phyloP scores from a whole-genome alignment of 2,113 vertebrate species.

The Saimiri boliviensis region DNA sequence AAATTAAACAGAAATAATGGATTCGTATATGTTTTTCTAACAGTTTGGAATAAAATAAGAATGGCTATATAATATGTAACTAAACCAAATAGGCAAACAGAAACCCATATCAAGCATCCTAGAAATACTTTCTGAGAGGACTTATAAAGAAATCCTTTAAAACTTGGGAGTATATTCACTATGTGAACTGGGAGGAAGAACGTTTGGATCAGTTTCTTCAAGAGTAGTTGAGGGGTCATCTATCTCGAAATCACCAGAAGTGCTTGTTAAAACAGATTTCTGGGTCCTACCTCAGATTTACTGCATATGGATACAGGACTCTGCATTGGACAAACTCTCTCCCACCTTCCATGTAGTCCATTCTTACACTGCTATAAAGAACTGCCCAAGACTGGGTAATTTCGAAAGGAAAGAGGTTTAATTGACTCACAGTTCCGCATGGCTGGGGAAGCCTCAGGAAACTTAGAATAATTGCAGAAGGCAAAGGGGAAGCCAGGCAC shows the following conservation, averaged over 20 bases:
- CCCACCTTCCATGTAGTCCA: no score
- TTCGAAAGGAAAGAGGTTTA: no score
- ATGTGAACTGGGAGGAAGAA: background rate
- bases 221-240: background rate
- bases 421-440: no score
- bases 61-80: background rate
- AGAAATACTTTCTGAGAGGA: background rate
- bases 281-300: background rate
- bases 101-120: background rate
- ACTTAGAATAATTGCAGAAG: no score
- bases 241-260: background rate
- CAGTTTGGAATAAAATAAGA: background rate
- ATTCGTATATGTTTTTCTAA: background rate
- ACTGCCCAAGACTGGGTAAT: no score
- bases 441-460: no score
- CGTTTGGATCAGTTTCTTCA: background rate
- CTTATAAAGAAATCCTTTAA: background rate
- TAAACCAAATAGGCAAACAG: background rate
- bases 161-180: background rate
- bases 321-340: background rate
- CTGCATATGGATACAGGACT: background rate
- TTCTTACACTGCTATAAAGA: no score
- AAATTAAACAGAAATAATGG: background rate
- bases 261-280: background rate
- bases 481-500: no score